Evolutionary conservation across 2,113 vertebrate genomes (phyloP).

Genomic region (Choloepus hoffmanni): DNA sequence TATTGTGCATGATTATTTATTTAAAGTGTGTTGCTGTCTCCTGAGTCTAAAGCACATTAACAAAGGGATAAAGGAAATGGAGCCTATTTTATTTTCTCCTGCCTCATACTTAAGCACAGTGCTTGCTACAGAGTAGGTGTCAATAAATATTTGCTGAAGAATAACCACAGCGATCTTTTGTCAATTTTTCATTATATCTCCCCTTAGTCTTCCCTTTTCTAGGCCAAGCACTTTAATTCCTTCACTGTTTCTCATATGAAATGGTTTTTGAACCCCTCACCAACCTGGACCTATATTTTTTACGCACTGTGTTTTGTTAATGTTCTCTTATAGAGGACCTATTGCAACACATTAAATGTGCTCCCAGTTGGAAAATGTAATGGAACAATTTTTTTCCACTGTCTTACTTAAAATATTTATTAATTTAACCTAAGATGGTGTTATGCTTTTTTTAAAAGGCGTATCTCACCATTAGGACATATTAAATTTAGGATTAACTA

Average conservation of each 20-base stretch:
- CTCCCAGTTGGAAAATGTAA: slow-evolving; percentile 19
- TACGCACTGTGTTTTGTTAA: not conserved
- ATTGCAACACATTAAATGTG: not conserved
- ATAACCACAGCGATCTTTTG: not conserved
- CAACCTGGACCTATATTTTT: not conserved
- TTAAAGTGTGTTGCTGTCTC: not conserved
- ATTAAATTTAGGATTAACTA: slow-evolving; percentile 46
- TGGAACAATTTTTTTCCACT: not conserved
- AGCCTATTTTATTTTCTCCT: slow-evolving; percentile 20
- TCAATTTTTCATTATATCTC: not conserved
- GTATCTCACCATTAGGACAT: not conserved
- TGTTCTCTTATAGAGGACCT: slow-evolving; percentile 17
- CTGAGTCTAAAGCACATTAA: slow-evolving; percentile 51
- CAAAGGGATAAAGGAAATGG: not conserved
- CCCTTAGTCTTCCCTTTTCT: not conserved
- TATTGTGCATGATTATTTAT: slow-evolving; percentile 21
- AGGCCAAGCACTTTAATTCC: not conserved
- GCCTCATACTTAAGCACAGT: not conserved
- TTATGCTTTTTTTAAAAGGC: slow-evolving; percentile 15
- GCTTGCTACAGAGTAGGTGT: not conserved
- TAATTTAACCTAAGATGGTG: slow-evolving; percentile 53
- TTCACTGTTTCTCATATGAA: not conserved
- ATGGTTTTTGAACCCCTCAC: not conserved
- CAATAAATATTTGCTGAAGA: slow-evolving; percentile 38
- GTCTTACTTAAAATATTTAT: slow-evolving; percentile 12